Evolutionary conservation across 2,113 vertebrate genomes (phyloP), one percentile per base, ranked within the genome.

Genomic region (Cariama cristata): DNA sequence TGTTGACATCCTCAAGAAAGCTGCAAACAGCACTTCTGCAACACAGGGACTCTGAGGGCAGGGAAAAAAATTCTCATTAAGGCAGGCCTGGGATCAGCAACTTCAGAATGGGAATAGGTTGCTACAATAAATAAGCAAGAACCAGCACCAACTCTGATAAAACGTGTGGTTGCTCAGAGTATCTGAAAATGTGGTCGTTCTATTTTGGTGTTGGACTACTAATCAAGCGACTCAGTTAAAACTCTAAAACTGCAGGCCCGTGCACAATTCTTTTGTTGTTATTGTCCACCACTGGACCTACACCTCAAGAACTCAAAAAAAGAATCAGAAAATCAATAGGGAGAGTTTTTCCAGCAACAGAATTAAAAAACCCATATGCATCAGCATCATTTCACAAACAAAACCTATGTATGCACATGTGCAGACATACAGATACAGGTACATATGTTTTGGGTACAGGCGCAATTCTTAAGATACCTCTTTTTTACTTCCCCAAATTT

Each of bases 21-120:
- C 75, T 93, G 56, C 94, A 71, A 95, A 84, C 76, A 95, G 71
- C 67, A 86, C 71, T 82, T 79, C 74, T 58, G 79, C 50, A 47
- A 72, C 35, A 53, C 64, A 62, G 67, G 59, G 92, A 11, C 40
- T 59, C 33, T 5, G 32, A 90, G 11, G 6, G 44, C 55, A 88
- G 22, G 17, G 40, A 73, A 96, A 91, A 72, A 88, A 63, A 53
- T 17, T 49, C 50, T 55, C 56, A 69, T 79, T 72, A 81, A 79
- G 38, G 53, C 33, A 94, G 44, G 49, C n/a, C 47, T 89, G 69
- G 74, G 53, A 94, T 91, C 86, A 91, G 62, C 81, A 91, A 53
- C 53, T 93, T 69, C 74, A 49, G 28, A 71, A 80, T 11, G 8
- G 50, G 45, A 88, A 63, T 26, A 68, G 44, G 53, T 33, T 85